These are phyloP conservation scores for Elgaria multicarinata DNA, from an alignment of 2,113 vertebrate genomes.

Conservation along the genomic window DNA sequence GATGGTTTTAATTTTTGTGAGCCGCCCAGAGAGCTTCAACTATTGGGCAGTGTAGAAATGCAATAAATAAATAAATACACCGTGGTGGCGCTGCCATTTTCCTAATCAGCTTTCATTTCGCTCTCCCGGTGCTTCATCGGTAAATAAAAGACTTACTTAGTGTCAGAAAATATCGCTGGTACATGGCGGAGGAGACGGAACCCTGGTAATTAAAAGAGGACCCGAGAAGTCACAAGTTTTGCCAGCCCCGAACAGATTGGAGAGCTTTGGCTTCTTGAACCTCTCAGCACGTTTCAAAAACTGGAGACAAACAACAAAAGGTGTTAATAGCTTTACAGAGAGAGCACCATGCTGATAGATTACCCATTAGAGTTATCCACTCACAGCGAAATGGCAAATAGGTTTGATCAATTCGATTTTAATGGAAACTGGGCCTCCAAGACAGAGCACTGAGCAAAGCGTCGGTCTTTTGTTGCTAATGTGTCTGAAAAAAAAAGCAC, in stretches of 20 bases:
- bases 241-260: conserved; percentile 82
- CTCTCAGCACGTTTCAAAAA: conserved; percentile 85
- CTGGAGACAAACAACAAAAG: conserved; percentile 91
- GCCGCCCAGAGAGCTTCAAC: too few relatives aligned
- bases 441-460: conserved; percentile 72
- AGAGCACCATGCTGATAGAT: conserved; percentile 91
- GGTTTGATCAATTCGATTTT: conserved; percentile 93
- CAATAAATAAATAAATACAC: too few relatives aligned
- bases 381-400: conserved; percentile 89
- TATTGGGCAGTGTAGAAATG: too few relatives aligned
- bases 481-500: conserved; percentile 79
- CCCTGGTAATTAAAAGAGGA: conserved; percentile 71
- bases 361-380: conserved; percentile 90
- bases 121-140: conserved; percentile 75
- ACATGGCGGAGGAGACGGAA: conserved; percentile 55
- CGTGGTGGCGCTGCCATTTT: conserved; percentile 71
- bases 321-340: conserved; percentile 95
- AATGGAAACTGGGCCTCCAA: conserved; percentile 83
- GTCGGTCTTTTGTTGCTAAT: conserved; percentile 85
- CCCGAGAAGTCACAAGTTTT: conserved; percentile 74
- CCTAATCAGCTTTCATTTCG: conserved; percentile 80
- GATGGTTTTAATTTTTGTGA: too few relatives aligned
- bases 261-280: conserved; percentile 87
- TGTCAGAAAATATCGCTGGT: conserved; percentile 65
- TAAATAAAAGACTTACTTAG: conserved; percentile 77